phyloP scores from a whole-genome alignment of 2,888 invertebrate genomes.

The Chrysolina haemoptera region DNA sequence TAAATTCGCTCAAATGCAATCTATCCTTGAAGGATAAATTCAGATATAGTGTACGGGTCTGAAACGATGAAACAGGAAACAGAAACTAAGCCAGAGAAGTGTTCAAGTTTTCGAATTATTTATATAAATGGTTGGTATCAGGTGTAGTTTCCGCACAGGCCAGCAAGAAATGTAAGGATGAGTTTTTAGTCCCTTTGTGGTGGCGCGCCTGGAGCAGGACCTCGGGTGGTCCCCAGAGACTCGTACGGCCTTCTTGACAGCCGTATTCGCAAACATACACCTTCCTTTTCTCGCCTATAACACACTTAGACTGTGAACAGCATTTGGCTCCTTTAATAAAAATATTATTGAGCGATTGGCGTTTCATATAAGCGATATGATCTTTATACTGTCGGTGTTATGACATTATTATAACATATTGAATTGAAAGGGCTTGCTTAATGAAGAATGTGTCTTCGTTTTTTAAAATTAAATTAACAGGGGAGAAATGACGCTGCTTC shows the following conservation, averaged over 20 bases:
- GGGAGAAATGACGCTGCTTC: too few species aligned
- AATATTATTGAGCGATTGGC: constrained; percentile 24
- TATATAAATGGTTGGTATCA: constrained; percentile 64
- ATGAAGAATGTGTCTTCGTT: too few species aligned
- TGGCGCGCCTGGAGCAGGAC: constrained; percentile 58
- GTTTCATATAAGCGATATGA: not conserved
- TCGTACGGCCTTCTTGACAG: constrained; percentile 66
- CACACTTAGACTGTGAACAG: constrained; percentile 60
- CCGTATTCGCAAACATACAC: constrained; percentile 67
- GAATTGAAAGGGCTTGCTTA: too few species aligned
- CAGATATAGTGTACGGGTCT: not conserved
- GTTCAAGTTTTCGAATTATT: constrained; percentile 60
- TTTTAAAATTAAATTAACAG: too few species aligned
- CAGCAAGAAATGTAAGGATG: constrained; percentile 58
- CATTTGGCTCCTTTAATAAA: constrained; percentile 26
- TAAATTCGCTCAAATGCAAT: not conserved
- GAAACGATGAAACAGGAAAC: not conserved
- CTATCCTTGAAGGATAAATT: not conserved
- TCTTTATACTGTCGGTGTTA: not conserved
- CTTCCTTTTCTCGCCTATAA: constrained; percentile 63
- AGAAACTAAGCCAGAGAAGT: constrained; percentile 30
- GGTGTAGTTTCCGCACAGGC: constrained; percentile 58
- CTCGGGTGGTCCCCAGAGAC: constrained; percentile 61
- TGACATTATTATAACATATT: too few species aligned
- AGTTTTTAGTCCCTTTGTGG: constrained; percentile 60